A percentile compares a stretch with the other conserved stretches of the same genome.
These are phyloP conservation scores for Remorina albescens DNA, from an alignment of 2,797 vertebrate species.

Conservation along the genomic window DNA sequence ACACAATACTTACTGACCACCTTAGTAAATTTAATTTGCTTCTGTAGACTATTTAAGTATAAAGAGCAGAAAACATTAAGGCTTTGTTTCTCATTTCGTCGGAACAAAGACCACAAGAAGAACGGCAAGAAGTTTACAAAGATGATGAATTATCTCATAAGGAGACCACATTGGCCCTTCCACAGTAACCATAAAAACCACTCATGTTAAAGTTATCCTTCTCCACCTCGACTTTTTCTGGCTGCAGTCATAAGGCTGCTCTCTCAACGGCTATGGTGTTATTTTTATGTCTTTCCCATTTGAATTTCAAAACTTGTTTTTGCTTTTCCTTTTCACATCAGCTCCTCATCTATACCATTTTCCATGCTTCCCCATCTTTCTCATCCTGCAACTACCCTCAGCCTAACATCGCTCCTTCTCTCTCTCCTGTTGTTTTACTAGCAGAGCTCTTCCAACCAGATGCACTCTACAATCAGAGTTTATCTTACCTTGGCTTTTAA, in stretches of 20 bases:
- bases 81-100: neutral
- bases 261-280: slow-evolving; percentile 37
- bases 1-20: neutral
- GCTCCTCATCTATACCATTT: slow-evolving; percentile 1
- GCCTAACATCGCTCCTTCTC: slow-evolving; percentile 44
- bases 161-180: neutral
- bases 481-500: slow-evolving; percentile 83
- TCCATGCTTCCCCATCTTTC: slow-evolving; percentile 11
- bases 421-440: slow-evolving; percentile 72
- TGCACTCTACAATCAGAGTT: slow-evolving; percentile 79
- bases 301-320: neutral
- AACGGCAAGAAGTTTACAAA: neutral
- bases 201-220: neutral
- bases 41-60: neutral
- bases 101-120: neutral
- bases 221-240: neutral
- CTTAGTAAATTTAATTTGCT: neutral
- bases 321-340: slow-evolving; percentile 1
- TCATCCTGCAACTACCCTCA: slow-evolving; percentile 41
- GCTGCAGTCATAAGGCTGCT: slow-evolving; percentile 8
- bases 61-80: neutral
- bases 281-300: slow-evolving; percentile 25
- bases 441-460: slow-evolving; percentile 75
- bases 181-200: neutral
- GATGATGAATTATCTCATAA: neutral